Percentiles rank a stretch among this genome's conserved stretches.
Evolutionary conservation across 2,113 vertebrate genomes (phyloP).

Genomic region (Naja naja): DNA sequence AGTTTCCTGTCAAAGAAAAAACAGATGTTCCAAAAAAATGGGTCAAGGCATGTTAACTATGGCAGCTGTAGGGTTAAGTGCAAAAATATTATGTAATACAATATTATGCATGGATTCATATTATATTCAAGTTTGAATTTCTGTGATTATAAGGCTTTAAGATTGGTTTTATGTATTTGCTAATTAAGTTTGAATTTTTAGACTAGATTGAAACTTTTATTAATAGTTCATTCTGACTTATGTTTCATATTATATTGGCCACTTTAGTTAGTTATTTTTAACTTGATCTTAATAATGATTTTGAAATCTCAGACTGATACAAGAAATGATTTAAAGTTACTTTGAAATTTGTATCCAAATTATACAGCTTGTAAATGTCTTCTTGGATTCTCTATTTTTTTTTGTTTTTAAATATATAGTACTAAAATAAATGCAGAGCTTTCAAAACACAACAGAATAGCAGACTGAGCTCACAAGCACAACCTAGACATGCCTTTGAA

Average conservation of each 20-base stretch:
- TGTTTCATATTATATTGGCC: background rate
- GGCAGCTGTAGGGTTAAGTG: background rate
- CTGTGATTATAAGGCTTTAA: background rate
- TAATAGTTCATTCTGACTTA: background rate
- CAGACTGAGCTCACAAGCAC: background rate
- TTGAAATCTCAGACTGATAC: background rate
- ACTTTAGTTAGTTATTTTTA: background rate
- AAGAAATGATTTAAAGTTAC: background rate
- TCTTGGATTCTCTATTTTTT: background rate
- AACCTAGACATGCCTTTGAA: background rate
- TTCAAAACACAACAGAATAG: background rate
- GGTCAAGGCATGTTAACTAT: background rate
- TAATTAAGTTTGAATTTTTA: background rate
- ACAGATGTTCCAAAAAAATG: constrained; percentile 16
- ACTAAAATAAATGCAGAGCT: background rate
- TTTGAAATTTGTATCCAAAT: background rate
- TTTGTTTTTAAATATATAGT: background rate
- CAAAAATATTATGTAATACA: background rate
- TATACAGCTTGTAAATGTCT: background rate
- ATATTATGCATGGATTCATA: background rate
- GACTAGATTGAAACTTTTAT: background rate
- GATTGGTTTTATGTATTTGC: background rate
- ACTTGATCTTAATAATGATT: background rate
- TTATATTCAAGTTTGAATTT: background rate
- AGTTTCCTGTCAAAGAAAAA: constrained; percentile 26